A percentile compares a stretch with the other conserved stretches of the same genome.
These are phyloP conservation scores for Nettapus auritus DNA, from an alignment of 2,113 vertebrate species.

Conservation along the genomic window DNA sequence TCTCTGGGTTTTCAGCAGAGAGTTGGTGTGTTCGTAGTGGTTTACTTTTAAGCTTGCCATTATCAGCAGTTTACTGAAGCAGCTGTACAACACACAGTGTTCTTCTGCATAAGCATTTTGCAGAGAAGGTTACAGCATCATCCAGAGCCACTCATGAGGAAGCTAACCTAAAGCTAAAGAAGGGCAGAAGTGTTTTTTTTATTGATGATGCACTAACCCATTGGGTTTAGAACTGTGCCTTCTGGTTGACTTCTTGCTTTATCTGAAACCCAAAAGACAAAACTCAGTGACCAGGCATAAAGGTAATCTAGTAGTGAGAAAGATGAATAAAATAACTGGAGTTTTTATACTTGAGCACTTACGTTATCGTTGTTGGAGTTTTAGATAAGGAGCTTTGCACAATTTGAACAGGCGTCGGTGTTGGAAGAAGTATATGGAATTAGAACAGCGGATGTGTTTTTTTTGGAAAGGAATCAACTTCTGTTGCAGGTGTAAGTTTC, in stretches of 20 bases:
- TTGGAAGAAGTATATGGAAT: slow-evolving; percentile 64
- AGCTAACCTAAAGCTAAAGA: slow-evolving; percentile 59
- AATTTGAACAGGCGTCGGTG: slow-evolving; percentile 58
- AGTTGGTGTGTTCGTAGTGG: slow-evolving; percentile 31
- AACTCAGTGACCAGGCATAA: slow-evolving; percentile 77
- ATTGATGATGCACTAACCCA: slow-evolving; percentile 26
- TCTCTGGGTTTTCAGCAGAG: slow-evolving; percentile 16
- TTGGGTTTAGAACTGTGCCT: slow-evolving; percentile 46
- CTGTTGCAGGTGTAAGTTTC: slow-evolving; percentile 50
- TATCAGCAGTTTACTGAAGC: slow-evolving; percentile 67
- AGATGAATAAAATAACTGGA: slow-evolving; percentile 74
- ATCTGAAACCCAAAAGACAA: slow-evolving; percentile 56
- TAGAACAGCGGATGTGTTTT: slow-evolving; percentile 26
- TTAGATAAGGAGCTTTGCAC: slow-evolving; percentile 70
- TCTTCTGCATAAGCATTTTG: slow-evolving; percentile 67
- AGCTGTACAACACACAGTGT: slow-evolving; percentile 35
- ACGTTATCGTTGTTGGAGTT: slow-evolving; percentile 60
- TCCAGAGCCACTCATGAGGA: slow-evolving; percentile 51
- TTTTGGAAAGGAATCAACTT: slow-evolving; percentile 55
- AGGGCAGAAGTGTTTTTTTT: slow-evolving; percentile 27
- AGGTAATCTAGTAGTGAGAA: slow-evolving; percentile 80
- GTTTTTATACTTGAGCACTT: slow-evolving; percentile 68
- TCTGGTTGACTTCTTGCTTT: slow-evolving; percentile 63
- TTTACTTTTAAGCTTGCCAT: slow-evolving; percentile 23
- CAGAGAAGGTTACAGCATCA: slow-evolving; percentile 37